These are phyloP conservation scores for Pseudolaguvia tuberculata DNA, from an alignment of 2,113 vertebrate species.

Conservation along the genomic window DNA sequence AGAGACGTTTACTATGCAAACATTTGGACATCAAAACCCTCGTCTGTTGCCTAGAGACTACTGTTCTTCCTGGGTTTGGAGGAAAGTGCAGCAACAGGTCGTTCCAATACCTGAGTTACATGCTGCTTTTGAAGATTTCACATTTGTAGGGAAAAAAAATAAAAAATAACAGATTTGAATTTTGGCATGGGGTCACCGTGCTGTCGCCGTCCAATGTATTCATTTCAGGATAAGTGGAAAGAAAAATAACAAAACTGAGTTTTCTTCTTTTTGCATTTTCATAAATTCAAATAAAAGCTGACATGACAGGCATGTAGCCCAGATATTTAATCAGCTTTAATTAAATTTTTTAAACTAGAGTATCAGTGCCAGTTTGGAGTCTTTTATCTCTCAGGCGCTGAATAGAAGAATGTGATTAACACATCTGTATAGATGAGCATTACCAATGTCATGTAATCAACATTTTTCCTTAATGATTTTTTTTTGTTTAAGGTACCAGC, in stretches of 20 bases:
- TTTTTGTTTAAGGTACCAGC: constrained; percentile 32
- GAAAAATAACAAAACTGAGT: background rate
- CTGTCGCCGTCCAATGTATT: background rate
- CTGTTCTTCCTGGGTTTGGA: constrained; percentile 40
- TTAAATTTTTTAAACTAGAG: constrained; percentile 42
- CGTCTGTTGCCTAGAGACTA: constrained; percentile 54
- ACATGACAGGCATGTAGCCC: constrained; percentile 19
- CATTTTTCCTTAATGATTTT: constrained; percentile 48
- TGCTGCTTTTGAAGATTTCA: constrained; percentile 22
- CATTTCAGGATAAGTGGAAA: constrained; percentile 1
- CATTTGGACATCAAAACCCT: constrained; percentile 57
- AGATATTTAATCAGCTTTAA: constrained; percentile 43
- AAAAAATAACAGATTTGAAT: too few species aligned
- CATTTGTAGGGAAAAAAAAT: too few species aligned
- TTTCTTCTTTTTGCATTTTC: constrained; percentile 1
- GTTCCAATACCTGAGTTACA: constrained; percentile 31
- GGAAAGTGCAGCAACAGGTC: constrained; percentile 23
- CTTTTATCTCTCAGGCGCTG: constrained; percentile 25
- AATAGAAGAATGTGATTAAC: constrained; percentile 45
- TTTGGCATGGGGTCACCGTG: too few species aligned
- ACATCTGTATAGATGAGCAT: constrained; percentile 31
- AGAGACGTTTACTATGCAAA: constrained; percentile 57
- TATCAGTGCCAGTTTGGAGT: constrained; percentile 21
- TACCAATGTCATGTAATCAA: constrained; percentile 46
- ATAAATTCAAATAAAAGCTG: constrained; percentile 7